A percentile compares a stretch with the other conserved stretches of the same genome.
phyloP scores from a whole-genome alignment of 2,113 vertebrate species.

The Cyprinodon variegatus region DNA sequence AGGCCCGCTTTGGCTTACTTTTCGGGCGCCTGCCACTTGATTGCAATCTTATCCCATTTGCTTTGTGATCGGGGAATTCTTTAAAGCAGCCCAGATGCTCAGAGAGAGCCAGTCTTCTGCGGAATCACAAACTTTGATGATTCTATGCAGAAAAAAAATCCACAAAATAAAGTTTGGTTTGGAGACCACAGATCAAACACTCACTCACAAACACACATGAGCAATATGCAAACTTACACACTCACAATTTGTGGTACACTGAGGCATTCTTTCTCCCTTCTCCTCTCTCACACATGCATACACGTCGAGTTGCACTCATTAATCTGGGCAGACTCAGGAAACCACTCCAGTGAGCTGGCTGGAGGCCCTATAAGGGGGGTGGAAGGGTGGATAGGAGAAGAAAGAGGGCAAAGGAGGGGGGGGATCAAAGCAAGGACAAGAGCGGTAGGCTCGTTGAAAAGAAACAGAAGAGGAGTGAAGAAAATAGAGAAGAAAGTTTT shows the following conservation, averaged over 20 bases:
- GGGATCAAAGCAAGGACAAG: conserved; percentile 75
- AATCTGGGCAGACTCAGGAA: conserved; percentile 83
- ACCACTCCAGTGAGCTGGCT: conserved; percentile 81
- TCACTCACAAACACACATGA: conserved; percentile 50
- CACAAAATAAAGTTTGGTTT: conserved; percentile 82
- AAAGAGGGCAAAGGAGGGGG: conserved; percentile 14
- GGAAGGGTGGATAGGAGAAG: conserved; percentile 21
- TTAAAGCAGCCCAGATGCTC: conserved; percentile 59
- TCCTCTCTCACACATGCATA: conserved; percentile 55
- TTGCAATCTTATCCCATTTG: conserved; percentile 64
- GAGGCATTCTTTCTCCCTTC: conserved; percentile 71
- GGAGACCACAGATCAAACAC: conserved; percentile 68
- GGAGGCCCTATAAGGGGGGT: conserved; percentile 72
- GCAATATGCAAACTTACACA: conserved; percentile 69
- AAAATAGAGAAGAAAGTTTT: conserved; percentile 75
- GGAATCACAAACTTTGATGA: conserved; percentile 77
- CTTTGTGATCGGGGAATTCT: conserved; percentile 57
- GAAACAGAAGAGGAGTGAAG: conserved; percentile 77
- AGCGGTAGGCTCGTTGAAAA: conserved; percentile 76
- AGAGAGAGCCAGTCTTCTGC: conserved; percentile 54
- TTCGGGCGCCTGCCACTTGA: conserved; percentile 55
- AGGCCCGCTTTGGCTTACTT: conserved; percentile 30
- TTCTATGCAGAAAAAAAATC: conserved; percentile 62
- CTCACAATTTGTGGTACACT: conserved; percentile 74
- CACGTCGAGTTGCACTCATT: conserved; percentile 77